Conservation (phyloP, 2,888 invertebrate species). For the Chalcis sispes region DNA sequence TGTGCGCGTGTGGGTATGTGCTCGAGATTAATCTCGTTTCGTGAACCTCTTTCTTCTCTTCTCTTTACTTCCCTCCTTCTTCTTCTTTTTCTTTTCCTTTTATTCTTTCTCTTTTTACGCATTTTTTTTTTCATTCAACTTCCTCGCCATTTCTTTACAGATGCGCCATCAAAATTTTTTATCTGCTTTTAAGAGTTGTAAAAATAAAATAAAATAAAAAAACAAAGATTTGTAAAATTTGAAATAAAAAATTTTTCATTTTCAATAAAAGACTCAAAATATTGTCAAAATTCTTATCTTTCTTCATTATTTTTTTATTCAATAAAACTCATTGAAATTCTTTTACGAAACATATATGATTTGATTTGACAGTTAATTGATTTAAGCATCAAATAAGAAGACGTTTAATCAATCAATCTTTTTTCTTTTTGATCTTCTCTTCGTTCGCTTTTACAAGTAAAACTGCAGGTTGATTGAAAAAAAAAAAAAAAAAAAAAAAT, state of each 20-base stretch:
- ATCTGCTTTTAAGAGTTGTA: background rate
- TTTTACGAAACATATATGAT: background rate
- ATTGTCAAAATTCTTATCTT: too few species aligned
- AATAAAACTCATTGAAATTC: too few species aligned
- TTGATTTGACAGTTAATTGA: constrained; percentile 8
- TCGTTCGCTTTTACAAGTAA: background rate
- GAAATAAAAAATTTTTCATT: too few species aligned
- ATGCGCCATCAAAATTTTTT: constrained; percentile 15
- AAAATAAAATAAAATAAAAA: background rate
- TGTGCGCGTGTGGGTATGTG: constrained; percentile 5
- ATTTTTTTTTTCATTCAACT: constrained; percentile 16
- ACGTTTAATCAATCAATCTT: constrained; percentile 12
- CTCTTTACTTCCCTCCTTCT: constrained; percentile 25
- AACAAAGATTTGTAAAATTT: background rate
- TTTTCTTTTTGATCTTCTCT: constrained; percentile 2
- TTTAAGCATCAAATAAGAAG: background rate
- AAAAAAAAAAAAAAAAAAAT: too few species aligned
- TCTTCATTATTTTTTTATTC: background rate
- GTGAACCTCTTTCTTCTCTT: constrained; percentile 41
- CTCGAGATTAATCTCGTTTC: constrained; percentile 46
- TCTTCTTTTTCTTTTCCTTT: constrained; percentile 37
- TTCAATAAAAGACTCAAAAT: too few species aligned
- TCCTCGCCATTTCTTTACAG: constrained; percentile 10
- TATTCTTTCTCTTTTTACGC: constrained; percentile 17
- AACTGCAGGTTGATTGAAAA: background rate